Conservation (phyloP, 2,113 vertebrate genomes). For the Myrmophylax atrothorax region DNA sequence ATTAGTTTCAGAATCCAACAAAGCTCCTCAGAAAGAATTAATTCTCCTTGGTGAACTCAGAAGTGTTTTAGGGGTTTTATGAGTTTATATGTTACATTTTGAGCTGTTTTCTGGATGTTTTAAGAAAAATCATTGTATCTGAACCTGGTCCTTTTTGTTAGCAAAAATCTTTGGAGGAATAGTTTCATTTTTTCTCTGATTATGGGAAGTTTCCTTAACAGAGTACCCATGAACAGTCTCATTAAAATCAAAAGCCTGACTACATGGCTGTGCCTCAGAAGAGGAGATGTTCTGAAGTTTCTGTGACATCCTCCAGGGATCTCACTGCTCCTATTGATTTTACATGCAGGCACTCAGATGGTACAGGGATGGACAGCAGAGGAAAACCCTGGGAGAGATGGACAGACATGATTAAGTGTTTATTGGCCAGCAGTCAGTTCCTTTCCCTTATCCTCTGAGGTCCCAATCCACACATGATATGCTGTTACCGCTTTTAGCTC, state of each 20-base stretch:
- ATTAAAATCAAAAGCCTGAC: neutral
- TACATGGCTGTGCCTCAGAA: neutral
- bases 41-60: neutral
- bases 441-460: slow-evolving; percentile 34
- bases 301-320: neutral
- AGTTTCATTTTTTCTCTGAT: neutral
- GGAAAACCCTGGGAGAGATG: slow-evolving; percentile 36
- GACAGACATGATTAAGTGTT: slow-evolving; percentile 58
- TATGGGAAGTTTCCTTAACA: neutral
- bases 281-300: neutral
- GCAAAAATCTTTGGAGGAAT: neutral
- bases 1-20: neutral
- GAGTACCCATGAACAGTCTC: neutral
- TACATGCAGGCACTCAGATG: neutral
- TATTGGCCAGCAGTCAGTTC: slow-evolving; percentile 38
- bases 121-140: neutral
- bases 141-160: neutral
- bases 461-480: slow-evolving; percentile 41
- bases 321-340: slow-evolving; percentile 41
- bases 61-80: neutral
- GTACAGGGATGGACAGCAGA: slow-evolving; percentile 4
- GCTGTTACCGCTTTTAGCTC: slow-evolving; percentile 40
- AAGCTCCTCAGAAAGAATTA: neutral
- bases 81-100: neutral
- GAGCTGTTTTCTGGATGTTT: neutral